Evolutionary conservation across 2,113 vertebrate genomes (phyloP).

Genomic region (Notarius lentiginosus): DNA sequence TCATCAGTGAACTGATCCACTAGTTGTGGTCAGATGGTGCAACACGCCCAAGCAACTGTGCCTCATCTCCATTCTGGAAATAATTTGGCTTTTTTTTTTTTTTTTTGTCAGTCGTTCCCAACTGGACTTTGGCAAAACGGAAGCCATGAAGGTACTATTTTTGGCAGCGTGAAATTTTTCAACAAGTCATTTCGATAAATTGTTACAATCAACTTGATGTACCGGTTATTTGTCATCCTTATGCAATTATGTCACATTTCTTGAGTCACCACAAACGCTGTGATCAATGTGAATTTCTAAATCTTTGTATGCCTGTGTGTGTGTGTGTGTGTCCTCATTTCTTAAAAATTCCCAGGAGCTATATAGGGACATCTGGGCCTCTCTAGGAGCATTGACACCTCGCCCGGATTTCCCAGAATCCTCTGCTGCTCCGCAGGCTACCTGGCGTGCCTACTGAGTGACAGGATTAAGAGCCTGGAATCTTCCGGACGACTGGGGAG

Average conservation of each 20-base stretch:
- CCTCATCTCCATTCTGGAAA: constrained; percentile 41
- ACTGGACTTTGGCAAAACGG: constrained; percentile 2
- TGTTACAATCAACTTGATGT: neutral
- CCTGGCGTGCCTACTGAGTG: constrained; percentile 36
- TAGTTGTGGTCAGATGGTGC: constrained; percentile 42
- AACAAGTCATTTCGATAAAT: constrained; percentile 3
- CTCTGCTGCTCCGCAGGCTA: constrained; percentile 36
- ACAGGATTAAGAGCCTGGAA: constrained; percentile 43
- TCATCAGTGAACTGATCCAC: constrained; percentile 30
- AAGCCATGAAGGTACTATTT: neutral
- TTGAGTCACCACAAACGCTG: neutral
- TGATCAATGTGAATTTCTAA: neutral
- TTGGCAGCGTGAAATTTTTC: neutral
- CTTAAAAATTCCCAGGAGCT: neutral
- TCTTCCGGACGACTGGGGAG: constrained; percentile 33
- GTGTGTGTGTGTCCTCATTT: constrained; percentile 10
- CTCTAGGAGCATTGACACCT: constrained; percentile 37
- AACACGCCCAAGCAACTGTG: constrained; percentile 41
- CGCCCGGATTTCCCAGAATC: constrained; percentile 46
- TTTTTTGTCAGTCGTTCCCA: constrained; percentile 32
- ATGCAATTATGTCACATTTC: constrained; percentile 6
- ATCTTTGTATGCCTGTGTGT: neutral
- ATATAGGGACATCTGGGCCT: constrained; percentile 40
- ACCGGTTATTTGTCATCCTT: neutral
- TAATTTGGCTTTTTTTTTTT: constrained; percentile 28